These are phyloP conservation scores for Trachythela sp. DNA, from an alignment of 64 coral and sea anemone genomes.

Conservation along the genomic window DNA sequence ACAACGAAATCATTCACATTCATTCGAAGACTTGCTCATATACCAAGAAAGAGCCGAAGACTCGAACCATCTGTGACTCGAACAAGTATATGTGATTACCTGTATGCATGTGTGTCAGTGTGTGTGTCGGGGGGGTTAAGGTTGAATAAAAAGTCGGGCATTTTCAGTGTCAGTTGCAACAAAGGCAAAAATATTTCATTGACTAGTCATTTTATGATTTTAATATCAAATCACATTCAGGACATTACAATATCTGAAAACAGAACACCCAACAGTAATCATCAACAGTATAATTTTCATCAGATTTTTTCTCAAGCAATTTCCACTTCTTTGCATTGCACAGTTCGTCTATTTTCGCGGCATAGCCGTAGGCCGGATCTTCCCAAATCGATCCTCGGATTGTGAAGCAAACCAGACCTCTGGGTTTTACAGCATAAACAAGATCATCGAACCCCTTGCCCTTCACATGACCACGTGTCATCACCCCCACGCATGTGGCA, in stretches of 20 bases:
- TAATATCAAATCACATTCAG: background rate
- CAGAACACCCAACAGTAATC: background rate
- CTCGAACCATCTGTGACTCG: too few species aligned
- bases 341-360: constrained; percentile 16
- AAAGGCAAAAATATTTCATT: background rate
- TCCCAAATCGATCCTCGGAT: background rate
- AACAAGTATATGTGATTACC: too few species aligned
- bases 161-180: too few species aligned
- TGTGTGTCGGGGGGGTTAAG: too few species aligned
- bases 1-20: too few species aligned
- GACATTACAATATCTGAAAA: background rate
- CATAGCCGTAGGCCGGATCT: background rate
- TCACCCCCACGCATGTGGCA: constrained; percentile 4
- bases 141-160: too few species aligned
- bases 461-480: background rate
- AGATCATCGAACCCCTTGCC: constrained; percentile 4
- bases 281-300: background rate
- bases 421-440: constrained; percentile 9
- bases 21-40: too few species aligned
- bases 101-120: too few species aligned
- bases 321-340: background rate
- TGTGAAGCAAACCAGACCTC: constrained; percentile 32
- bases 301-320: background rate
- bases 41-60: too few species aligned
- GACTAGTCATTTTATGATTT: background rate